Evolutionary conservation across 1,140 invertebrate species (phyloP), one percentile per base, ranked within the genome.

Genomic region (Vollenhovia emeryi): DNA sequence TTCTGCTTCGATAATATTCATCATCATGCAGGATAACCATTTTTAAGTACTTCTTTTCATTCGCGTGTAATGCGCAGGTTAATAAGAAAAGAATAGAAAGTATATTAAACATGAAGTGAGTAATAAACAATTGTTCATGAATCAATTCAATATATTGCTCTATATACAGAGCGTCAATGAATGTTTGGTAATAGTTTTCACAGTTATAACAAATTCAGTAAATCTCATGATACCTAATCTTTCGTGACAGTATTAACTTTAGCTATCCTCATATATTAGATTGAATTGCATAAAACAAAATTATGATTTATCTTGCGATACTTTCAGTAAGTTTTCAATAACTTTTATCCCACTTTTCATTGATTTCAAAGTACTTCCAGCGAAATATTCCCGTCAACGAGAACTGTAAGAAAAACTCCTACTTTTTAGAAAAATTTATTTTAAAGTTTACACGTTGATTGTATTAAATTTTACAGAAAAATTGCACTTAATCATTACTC

Each of bases 1-100:
- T 91, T 84, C 94, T 89, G 75, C 62, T 90, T 64, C 82, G 85
- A 62, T 94, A 95, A 88, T 94, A 95, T 8, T 82, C 78, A 8
- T 93, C 88, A 27, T 94, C 91, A 33, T 94, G 94, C 24, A 87
- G 40, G 74, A 94, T 93, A 50, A 91, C 82, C 93, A 93, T 94
- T 33, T n/a, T 59, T 78, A 30, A 27, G 15, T 2, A 52, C n/a
- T 74, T 24, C 2, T 68, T 68, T n/a, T 9, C n/a, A 15, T 36
- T 52, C 13, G 11, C 13, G 6, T n/a, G 9, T 48, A 33, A 45
- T 13, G 9, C n/a, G 5, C 33, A 79, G 13, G 36, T 45, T 76
- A 45, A 50, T 50, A n/a, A 78, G 50, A n/a, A n/a, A n/a, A 78
- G 62, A 48, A 48, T 36, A 4, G 24, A 69, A 13, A 27, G 30